phyloP scores from a whole-genome alignment of 2,797 vertebrate species.

The Zonotrichia albicollis region DNA sequence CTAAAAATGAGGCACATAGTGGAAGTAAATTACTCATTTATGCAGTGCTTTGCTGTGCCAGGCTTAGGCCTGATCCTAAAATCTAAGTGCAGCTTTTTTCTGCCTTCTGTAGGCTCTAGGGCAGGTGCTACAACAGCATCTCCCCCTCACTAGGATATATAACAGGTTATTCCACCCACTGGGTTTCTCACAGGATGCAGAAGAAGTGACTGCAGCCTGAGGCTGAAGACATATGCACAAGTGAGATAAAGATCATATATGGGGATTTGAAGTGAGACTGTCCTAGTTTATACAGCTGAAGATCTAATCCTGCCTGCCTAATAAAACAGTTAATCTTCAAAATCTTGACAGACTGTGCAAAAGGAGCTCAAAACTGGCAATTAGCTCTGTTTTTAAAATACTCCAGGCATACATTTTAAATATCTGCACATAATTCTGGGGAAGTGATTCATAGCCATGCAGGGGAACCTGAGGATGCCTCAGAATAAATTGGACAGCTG shows the following conservation, averaged over 20 bases:
- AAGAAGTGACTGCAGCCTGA: background rate
- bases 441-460: background rate
- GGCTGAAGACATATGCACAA: background rate
- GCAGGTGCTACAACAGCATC: background rate
- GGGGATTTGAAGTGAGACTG: background rate
- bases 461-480: conserved; percentile 7
- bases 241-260: background rate
- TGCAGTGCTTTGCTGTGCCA: background rate
- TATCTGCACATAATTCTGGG: background rate
- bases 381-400: background rate
- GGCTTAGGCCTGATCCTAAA: background rate
- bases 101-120: background rate
- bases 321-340: background rate
- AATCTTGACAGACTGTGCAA: background rate
- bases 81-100: background rate
- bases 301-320: background rate
- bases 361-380: background rate
- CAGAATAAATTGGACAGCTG: background rate
- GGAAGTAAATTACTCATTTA: background rate
- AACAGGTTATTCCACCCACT: background rate
- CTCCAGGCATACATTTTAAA: background rate
- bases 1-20: background rate
- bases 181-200: background rate
- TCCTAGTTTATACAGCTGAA: background rate
- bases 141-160: background rate